A percentile compares a stretch with the other conserved stretches of the same genome.
Conservation (phyloP, 1,140 invertebrate species). For the Conopomorpha cramerella region DNA sequence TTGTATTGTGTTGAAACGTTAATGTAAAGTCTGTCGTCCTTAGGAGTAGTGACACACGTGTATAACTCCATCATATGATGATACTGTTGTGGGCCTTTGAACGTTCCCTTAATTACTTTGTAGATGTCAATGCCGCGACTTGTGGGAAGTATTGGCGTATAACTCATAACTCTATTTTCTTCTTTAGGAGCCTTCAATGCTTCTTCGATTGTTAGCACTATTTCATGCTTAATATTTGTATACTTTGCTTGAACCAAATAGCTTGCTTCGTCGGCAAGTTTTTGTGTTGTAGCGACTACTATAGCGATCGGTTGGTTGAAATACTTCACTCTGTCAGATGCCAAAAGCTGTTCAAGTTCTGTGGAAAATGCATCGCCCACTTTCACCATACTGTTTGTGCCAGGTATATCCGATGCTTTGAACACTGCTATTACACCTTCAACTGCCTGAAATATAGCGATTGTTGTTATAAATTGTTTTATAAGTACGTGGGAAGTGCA, state of each 20-base stretch:
- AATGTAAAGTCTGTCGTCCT: slow-evolving; percentile 66
- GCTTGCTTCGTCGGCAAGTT: slow-evolving; percentile 64
- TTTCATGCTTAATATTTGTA: slow-evolving; percentile 17
- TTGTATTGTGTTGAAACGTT: slow-evolving; percentile 65
- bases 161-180: slow-evolving; percentile 15
- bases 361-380: slow-evolving; percentile 58
- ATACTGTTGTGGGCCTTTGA: slow-evolving; percentile 46
- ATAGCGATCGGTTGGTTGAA: slow-evolving; percentile 74
- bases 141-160: slow-evolving; percentile 8
- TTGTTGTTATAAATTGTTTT: not conserved
- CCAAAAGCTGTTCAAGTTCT: slow-evolving; percentile 63
- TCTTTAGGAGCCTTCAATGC: slow-evolving; percentile 46
- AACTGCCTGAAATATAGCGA: slow-evolving; percentile 50
- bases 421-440: slow-evolving; percentile 71
- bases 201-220: slow-evolving; percentile 65
- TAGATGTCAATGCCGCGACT: slow-evolving; percentile 22
- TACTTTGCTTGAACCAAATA: slow-evolving; percentile 70
- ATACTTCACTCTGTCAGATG: slow-evolving; percentile 53
- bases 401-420: slow-evolving; percentile 73
- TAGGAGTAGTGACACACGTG: slow-evolving; percentile 62
- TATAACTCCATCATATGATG: slow-evolving; percentile 70
- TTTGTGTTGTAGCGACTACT: slow-evolving; percentile 66
- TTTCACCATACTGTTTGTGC: slow-evolving; percentile 61
- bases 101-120: slow-evolving; percentile 48
- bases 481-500: not conserved